Percentiles rank a stretch among this genome's conserved stretches.
phyloP scores from a whole-genome alignment of 2,888 invertebrate species.

The Drosophila vallismaia region DNA sequence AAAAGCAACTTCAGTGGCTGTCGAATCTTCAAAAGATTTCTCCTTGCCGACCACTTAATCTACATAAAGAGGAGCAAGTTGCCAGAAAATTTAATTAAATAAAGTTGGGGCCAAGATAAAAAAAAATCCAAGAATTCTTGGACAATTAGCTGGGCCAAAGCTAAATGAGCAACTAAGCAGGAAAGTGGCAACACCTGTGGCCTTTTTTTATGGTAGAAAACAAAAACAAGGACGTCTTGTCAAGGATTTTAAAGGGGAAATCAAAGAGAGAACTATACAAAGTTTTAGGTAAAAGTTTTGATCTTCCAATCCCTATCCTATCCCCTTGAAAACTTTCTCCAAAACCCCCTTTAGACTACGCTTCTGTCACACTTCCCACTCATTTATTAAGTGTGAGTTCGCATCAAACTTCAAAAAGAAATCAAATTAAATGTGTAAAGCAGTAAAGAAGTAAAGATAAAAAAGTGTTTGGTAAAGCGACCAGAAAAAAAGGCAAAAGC shows the following conservation, averaged over 20 bases:
- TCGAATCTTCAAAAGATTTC: slow-evolving; percentile 61
- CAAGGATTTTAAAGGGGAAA: not conserved
- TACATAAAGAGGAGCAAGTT: slow-evolving; percentile 64
- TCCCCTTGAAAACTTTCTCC: not conserved
- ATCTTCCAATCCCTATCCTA: not conserved
- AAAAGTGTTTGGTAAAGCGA: slow-evolving; percentile 44
- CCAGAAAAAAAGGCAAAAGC: slow-evolving; percentile 41
- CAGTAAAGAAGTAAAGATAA: slow-evolving; percentile 64
- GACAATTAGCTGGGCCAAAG: slow-evolving; percentile 64
- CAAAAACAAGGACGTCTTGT: slow-evolving; percentile 32
- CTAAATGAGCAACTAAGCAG: slow-evolving; percentile 70
- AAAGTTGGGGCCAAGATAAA: slow-evolving; percentile 37
- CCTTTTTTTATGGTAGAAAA: slow-evolving; percentile 36
- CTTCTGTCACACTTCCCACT: slow-evolving; percentile 17
- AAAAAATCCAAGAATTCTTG: slow-evolving; percentile 67
- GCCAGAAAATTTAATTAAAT: slow-evolving; percentile 72
- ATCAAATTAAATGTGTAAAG: slow-evolving; percentile 77
- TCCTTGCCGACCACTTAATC: slow-evolving; percentile 67
- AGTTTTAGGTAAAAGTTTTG: too few species aligned
- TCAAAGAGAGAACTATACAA: not conserved
- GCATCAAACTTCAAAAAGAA: slow-evolving; percentile 77
- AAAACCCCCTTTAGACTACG: slow-evolving; percentile 20
- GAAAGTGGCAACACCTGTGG: slow-evolving; percentile 75
- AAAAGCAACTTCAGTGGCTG: slow-evolving; percentile 25
- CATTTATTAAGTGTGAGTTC: slow-evolving; percentile 37